Percentiles rank a stretch among this genome's conserved stretches.
phyloP scores from a whole-genome alignment of 1,140 invertebrate genomes.

The Paralvinella palmiformis region DNA sequence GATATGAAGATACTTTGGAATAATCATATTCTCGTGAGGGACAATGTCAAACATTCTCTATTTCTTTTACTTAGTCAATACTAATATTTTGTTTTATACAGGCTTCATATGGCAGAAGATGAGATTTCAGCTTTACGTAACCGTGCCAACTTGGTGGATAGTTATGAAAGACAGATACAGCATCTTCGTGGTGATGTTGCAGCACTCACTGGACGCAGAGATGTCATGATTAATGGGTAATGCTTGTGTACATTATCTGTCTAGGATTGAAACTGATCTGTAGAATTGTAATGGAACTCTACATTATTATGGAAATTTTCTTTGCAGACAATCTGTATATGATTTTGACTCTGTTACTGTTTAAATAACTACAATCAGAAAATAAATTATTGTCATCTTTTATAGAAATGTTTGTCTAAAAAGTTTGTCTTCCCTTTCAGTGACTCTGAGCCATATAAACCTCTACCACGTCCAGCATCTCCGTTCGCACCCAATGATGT shows the following conservation, averaged over 20 bases:
- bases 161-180: constrained; percentile 43
- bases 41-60: not conserved
- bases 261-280: no score
- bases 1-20: not conserved
- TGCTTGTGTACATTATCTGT: no score
- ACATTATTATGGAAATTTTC: no score
- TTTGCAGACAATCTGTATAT: no score
- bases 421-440: no score
- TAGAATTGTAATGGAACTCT: no score
- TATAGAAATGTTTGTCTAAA: no score
- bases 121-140: constrained; percentile 37
- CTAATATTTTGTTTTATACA: not conserved
- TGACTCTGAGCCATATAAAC: no score
- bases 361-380: no score
- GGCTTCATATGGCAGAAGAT: constrained; percentile 28
- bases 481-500: constrained; percentile 40
- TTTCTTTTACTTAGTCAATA: not conserved
- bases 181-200: constrained; percentile 42
- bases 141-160: constrained; percentile 37
- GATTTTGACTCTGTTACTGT: no score
- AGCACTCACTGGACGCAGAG: constrained; percentile 26
- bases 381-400: no score
- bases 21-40: no score
- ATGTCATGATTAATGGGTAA: constrained; percentile 14
- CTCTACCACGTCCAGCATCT: constrained; percentile 30